Base-by-base conservation (phyloP, 2,797 vertebrate species). In the Enteromius unitaeniatus region DNA sequence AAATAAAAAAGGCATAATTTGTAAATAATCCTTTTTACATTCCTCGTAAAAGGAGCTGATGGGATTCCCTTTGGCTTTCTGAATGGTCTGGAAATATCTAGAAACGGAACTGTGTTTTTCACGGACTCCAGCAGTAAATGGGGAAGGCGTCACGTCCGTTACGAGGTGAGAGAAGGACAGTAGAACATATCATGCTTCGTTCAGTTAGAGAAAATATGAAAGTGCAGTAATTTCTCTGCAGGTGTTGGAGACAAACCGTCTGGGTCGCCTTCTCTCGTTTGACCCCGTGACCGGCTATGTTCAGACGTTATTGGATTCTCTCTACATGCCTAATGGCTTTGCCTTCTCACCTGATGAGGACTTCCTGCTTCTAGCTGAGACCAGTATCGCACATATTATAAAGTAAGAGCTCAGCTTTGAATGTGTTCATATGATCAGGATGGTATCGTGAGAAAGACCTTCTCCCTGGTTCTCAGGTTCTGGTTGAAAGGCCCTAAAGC, bases 71-170 rank as follows among this genome's bases (percentile, higher is more conserved):
- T 95, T 15, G 91, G 90, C 45, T 95, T 95, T 72, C 88, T 95
- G 4, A 96, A 94, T 17, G 94, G 94, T 3, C 89, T 95, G 73
- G 94, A 95, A 84, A 90, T 95, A 84, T 86, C 92, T 26, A 85
- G 87, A 26, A 92, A 92, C 1, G 94, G 93, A 0, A 83, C 90
- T 0, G 87, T 95, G 69, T 95, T 93, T 85, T 96, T 96, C 88
- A 95, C 91, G 0, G 94, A 95, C 91, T 95, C 94, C 0, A 95
- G 94, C 79, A 95, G 93, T 51, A 93, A 93, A 58, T 95, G 94
- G 93, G 93, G 94, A 42, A 92, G 94, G 68, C 64, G 83, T 81
- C 93, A 96, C 65, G 95, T 95, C 84, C 93, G 91, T 82, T 93
- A 94, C 17, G 93, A 95, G 92, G 93, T 94, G 84, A 92, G 79